Conservation (phyloP, 2,113 vertebrate species). For the Sitta europaea region DNA sequence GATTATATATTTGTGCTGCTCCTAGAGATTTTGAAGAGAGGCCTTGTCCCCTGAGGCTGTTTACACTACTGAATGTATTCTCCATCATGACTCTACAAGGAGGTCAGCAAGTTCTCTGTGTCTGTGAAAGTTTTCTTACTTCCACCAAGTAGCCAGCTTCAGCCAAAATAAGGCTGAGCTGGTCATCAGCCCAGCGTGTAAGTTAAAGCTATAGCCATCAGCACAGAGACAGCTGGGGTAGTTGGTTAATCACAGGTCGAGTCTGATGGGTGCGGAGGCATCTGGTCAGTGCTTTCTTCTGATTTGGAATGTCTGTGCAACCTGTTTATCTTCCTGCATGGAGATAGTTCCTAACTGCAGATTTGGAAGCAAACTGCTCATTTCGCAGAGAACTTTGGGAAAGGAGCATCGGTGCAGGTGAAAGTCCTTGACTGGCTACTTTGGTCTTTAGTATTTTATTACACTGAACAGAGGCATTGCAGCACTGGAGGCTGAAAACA, state of each 20-base stretch:
- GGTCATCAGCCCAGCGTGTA: not conserved
- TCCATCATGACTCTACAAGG: not conserved
- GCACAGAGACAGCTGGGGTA: not conserved
- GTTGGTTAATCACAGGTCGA: not conserved
- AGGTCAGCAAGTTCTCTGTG: not conserved
- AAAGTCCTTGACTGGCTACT: not conserved
- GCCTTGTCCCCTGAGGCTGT: not conserved
- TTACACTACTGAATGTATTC: not conserved
- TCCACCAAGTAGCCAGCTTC: too few species aligned
- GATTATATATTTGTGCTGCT: not conserved
- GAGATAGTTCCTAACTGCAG: not conserved
- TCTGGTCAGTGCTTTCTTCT: not conserved
- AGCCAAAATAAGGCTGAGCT: not conserved
- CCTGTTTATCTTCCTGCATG: not conserved
- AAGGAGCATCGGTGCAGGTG: not conserved
- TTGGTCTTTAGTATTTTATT: conserved; percentile 18
- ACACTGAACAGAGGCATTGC: not conserved
- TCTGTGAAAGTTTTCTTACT: not conserved
- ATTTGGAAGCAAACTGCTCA: not conserved
- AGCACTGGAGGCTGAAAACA: conserved; percentile 1
- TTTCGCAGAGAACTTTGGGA: not conserved
- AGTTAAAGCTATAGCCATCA: not conserved
- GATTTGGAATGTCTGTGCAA: not conserved
- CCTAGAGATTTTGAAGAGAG: not conserved
- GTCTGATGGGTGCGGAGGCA: not conserved